Conservation (phyloP, 2,113 vertebrate species). For the Salvelinus sp. region DNA sequence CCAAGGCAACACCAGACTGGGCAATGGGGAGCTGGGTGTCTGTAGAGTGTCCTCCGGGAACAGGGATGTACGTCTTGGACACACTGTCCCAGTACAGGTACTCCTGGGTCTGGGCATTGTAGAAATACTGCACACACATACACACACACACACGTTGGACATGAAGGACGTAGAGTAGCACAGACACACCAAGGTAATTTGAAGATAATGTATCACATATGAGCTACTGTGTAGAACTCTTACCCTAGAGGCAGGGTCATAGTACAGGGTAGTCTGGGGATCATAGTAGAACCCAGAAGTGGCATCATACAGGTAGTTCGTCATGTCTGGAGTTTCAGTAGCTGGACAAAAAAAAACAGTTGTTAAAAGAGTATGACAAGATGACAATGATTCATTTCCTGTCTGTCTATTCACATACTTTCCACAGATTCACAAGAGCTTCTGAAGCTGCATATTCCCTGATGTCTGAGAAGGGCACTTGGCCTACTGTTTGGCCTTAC, state of each 20-base stretch:
- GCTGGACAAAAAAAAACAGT: slow-evolving; percentile 61
- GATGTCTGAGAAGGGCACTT: too few species aligned
- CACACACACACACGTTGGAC: not conserved
- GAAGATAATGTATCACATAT: too few species aligned
- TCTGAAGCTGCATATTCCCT: too few species aligned
- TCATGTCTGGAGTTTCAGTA: slow-evolving; percentile 84
- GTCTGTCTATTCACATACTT: not conserved
- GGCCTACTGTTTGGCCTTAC: slow-evolving; percentile 41
- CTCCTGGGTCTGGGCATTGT: slow-evolving; percentile 78
- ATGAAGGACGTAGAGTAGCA: not conserved
- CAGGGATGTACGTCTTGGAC: slow-evolving; percentile 75
- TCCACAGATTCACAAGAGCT: not conserved
- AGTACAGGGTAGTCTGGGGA: slow-evolving; percentile 91
- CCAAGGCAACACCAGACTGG: slow-evolving; percentile 41
- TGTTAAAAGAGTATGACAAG: not conserved
- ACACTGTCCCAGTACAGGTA: slow-evolving; percentile 79
- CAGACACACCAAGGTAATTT: too few species aligned
- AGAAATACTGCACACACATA: slow-evolving; percentile 72
- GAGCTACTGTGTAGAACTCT: slow-evolving; percentile 36
- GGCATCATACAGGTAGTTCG: slow-evolving; percentile 90
- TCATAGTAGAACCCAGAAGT: slow-evolving; percentile 96
- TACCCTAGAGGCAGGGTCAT: slow-evolving; percentile 90
- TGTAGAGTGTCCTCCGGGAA: slow-evolving; percentile 59
- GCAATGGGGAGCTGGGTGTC: slow-evolving; percentile 40
- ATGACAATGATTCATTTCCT: not conserved